These are phyloP conservation scores for Drosophila ezoana DNA, from an alignment of 2,888 invertebrate genomes.

Conservation along the genomic window DNA sequence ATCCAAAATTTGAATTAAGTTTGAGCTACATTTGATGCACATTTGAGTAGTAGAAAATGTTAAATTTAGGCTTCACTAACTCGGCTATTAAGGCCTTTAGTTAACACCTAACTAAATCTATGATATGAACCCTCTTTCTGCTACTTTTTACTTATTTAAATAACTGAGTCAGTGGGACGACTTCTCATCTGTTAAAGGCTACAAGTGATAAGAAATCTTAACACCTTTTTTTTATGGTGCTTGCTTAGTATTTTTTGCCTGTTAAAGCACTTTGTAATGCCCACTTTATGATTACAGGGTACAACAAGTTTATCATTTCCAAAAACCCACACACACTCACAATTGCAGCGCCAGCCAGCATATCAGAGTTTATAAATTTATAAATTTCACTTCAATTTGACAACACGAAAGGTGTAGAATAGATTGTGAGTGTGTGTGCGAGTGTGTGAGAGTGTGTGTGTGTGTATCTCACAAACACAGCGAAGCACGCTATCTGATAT, in stretches of 20 bases:
- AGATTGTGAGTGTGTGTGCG: background rate
- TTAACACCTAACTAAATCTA: too few species aligned
- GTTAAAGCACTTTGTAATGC: background rate
- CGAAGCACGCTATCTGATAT: constrained; percentile 53
- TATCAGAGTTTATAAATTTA: constrained; percentile 54
- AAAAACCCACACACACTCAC: constrained; percentile 1
- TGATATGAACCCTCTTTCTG: too few species aligned
- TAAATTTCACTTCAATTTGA: constrained; percentile 55
- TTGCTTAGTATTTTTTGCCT: background rate
- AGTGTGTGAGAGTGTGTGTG: background rate
- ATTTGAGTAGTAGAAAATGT: background rate
- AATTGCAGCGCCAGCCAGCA: constrained; percentile 2
- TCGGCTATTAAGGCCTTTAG: too few species aligned
- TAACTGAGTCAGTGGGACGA: background rate
- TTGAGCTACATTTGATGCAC: background rate
- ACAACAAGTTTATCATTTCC: constrained; percentile 26
- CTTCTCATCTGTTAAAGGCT: background rate
- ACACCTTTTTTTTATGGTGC: background rate
- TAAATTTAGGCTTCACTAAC: too few species aligned
- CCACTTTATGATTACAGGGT: constrained; percentile 22
- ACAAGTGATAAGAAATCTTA: background rate
- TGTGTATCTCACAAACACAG: constrained; percentile 19
- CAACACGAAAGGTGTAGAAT: constrained; percentile 41
- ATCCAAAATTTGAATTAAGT: background rate
- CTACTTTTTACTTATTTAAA: too few species aligned